These are phyloP conservation scores for Mizuhopecten yessoensis DNA, from an alignment of 1,140 invertebrate species.

Conservation along the genomic window DNA sequence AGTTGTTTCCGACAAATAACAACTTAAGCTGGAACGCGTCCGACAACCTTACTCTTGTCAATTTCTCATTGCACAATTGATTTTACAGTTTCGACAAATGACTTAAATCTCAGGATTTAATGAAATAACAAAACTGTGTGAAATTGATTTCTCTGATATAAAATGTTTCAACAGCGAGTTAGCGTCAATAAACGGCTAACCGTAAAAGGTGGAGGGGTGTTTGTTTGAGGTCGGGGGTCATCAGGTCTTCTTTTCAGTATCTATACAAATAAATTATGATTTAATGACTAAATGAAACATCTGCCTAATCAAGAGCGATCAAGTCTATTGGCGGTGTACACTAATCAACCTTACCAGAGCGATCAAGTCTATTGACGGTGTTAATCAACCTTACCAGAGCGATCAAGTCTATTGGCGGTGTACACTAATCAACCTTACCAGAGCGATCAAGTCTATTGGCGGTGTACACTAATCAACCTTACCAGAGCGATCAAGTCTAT, in stretches of 20 bases:
- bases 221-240: neutral
- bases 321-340: no score
- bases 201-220: neutral
- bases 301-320: no score
- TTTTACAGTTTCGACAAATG: neutral
- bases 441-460: no score
- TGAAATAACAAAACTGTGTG: constrained; percentile 32
- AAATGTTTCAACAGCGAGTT: neutral
- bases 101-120: neutral
- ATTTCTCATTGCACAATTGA: neutral
- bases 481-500: no score
- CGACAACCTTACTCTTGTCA: neutral
- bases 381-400: no score
- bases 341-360: no score
- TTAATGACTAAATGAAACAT: neutral
- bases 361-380: no score
- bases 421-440: no score
- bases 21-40: neutral
- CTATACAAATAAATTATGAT: neutral
- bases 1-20: constrained; percentile 10
- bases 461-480: no score
- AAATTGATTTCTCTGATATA: neutral
- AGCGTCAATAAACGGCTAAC: neutral
- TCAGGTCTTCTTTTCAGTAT: neutral
- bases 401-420: no score